phyloP scores from a whole-genome alignment of 2,888 invertebrate genomes.

The Nowickia ferox region DNA sequence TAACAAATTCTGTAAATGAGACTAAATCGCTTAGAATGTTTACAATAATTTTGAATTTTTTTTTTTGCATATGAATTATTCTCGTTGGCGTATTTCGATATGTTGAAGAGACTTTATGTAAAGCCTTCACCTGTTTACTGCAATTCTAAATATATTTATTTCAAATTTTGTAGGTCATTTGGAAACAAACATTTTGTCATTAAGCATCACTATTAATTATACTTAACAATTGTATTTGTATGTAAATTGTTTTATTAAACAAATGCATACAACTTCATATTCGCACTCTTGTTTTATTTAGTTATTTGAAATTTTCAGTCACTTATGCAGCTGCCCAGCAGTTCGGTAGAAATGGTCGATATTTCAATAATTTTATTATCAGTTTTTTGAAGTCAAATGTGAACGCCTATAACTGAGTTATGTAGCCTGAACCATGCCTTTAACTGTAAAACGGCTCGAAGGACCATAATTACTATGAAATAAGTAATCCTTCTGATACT shows the following conservation, averaged over 20 bases:
- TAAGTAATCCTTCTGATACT: no score
- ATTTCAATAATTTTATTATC: neutral
- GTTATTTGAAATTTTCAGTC: neutral
- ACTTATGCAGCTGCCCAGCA: neutral
- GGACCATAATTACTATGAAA: no score
- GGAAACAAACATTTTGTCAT: slow-evolving; percentile 44
- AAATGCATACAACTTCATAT: slow-evolving; percentile 18
- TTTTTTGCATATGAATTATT: neutral
- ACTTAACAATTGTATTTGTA: slow-evolving; percentile 50
- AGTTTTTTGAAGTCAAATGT: no score
- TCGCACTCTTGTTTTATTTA: neutral
- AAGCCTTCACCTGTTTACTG: slow-evolving; percentile 6
- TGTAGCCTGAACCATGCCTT: no score
- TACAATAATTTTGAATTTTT: neutral
- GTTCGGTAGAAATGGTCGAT: neutral
- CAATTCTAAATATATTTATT: slow-evolving; percentile 13
- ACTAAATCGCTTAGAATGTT: neutral
- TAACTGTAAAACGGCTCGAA: no score
- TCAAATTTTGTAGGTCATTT: slow-evolving; percentile 55
- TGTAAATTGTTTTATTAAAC: slow-evolving; percentile 24
- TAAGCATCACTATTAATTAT: slow-evolving; percentile 41
- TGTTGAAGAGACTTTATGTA: neutral
- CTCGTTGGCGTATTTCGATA: neutral
- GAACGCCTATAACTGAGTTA: no score
- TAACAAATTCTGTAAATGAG: neutral